Evolutionary conservation across 2,888 invertebrate genomes (phyloP).

Genomic region (Seira ritae): DNA sequence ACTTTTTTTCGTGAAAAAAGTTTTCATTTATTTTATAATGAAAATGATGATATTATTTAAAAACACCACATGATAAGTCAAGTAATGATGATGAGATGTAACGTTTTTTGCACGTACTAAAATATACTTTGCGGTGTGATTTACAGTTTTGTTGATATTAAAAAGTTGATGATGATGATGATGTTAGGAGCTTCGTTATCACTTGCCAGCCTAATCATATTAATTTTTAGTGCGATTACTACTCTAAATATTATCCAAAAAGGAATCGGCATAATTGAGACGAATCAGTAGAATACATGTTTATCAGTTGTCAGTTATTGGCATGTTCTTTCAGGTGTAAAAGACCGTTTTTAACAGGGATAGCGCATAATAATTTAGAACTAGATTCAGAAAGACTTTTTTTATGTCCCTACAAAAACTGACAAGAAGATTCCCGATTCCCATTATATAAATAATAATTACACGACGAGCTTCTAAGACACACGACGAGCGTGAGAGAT

Average conservation of each 20-base stretch:
- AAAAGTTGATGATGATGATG: conserved; percentile 5
- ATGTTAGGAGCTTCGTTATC: background rate
- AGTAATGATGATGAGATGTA: background rate
- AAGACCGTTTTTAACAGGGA: background rate
- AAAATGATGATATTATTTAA: background rate
- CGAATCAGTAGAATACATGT: no score
- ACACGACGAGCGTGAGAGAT: conserved; percentile 11
- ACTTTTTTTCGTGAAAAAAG: conserved; percentile 7
- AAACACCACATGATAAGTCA: background rate
- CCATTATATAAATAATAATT: no score
- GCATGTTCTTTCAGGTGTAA: conserved; percentile 15
- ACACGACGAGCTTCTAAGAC: background rate
- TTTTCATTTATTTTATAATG: conserved; percentile 1
- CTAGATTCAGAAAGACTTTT: background rate
- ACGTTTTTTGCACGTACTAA: conserved; percentile 6
- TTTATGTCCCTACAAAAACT: background rate
- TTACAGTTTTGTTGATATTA: conserved; percentile 21
- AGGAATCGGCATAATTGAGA: no score
- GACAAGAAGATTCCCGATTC: background rate
- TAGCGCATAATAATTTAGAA: no score
- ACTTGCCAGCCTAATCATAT: background rate
- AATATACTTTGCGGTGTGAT: conserved; percentile 9
- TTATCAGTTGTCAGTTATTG: background rate
- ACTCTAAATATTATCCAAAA: conserved; percentile 1
- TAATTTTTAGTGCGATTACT: background rate